Percentiles rank a stretch among this genome's conserved stretches.
Evolutionary conservation across 2,113 vertebrate species (phyloP).

Genomic region (Chaetorhynchus papuensis): DNA sequence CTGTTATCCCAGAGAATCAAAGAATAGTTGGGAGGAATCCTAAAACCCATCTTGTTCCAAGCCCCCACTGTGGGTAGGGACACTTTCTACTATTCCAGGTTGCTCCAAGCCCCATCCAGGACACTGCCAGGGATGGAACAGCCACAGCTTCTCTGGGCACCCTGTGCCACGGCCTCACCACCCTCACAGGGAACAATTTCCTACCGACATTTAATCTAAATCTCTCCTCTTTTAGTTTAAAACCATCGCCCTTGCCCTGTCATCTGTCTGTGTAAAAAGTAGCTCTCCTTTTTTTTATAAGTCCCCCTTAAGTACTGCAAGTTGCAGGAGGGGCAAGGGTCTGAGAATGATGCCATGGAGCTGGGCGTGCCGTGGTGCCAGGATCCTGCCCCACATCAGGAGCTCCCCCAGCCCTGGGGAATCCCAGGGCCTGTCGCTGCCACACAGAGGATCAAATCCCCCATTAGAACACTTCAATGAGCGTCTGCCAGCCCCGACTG

Average conservation of each 20-base stretch:
- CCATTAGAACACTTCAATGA: accelerated
- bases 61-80: not conserved
- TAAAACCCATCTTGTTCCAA: not conserved
- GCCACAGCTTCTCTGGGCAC: not conserved
- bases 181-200: not conserved
- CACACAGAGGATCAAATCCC: accelerated
- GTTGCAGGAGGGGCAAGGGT: not conserved
- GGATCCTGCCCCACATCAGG: not conserved
- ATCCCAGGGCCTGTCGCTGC: accelerated
- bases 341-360: accelerated
- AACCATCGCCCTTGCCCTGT: not conserved
- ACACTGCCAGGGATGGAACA: not conserved
- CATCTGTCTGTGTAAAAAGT: not conserved
- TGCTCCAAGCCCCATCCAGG: not conserved
- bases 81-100: not conserved
- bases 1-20: not conserved
- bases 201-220: not conserved
- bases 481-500: not conserved
- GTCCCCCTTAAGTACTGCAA: accelerated
- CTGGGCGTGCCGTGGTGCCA: accelerated
- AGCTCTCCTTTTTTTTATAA: accelerated
- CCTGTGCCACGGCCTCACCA: not conserved
- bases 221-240: not conserved
- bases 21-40: not conserved
- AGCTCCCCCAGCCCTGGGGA: no score